phyloP scores from a whole-genome alignment of 1,140 invertebrate species.

The Hestina assimilis region DNA sequence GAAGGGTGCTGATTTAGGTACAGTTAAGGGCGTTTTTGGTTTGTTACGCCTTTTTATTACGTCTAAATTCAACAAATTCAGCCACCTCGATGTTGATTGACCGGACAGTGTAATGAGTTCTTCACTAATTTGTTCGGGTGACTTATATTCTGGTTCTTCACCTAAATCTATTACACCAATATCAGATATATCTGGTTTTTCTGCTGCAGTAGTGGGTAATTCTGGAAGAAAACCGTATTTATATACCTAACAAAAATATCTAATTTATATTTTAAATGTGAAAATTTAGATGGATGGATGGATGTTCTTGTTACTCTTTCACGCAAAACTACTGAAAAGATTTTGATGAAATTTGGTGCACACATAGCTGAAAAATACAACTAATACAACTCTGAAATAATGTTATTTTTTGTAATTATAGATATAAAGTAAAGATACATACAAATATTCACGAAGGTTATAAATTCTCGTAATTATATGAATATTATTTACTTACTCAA shows the following conservation, averaged over 20 bases:
- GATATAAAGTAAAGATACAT: too few species aligned
- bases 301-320: too few species aligned
- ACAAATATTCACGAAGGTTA: too few species aligned
- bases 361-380: too few species aligned
- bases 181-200: slow-evolving; percentile 69
- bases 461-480: too few species aligned
- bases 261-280: background rate
- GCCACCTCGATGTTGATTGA: slow-evolving; percentile 93
- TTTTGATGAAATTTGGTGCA: too few species aligned
- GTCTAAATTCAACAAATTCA: slow-evolving; percentile 94
- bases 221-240: slow-evolving; percentile 38
- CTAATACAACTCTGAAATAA: too few species aligned
- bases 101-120: slow-evolving; percentile 93
- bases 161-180: slow-evolving; percentile 77
- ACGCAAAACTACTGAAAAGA: too few species aligned
- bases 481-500: slow-evolving; percentile 54
- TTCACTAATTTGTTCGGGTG: slow-evolving; percentile 88
- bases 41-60: slow-evolving; percentile 95
- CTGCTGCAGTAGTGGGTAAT: slow-evolving; percentile 59
- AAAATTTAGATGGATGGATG: too few species aligned
- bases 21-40: slow-evolving; percentile 89
- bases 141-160: slow-evolving; percentile 83
- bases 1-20: slow-evolving; percentile 93
- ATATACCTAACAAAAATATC: background rate
- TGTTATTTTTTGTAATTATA: too few species aligned